phyloP scores from a whole-genome alignment of 2,888 invertebrate genomes.

The Hyalella azteca region DNA sequence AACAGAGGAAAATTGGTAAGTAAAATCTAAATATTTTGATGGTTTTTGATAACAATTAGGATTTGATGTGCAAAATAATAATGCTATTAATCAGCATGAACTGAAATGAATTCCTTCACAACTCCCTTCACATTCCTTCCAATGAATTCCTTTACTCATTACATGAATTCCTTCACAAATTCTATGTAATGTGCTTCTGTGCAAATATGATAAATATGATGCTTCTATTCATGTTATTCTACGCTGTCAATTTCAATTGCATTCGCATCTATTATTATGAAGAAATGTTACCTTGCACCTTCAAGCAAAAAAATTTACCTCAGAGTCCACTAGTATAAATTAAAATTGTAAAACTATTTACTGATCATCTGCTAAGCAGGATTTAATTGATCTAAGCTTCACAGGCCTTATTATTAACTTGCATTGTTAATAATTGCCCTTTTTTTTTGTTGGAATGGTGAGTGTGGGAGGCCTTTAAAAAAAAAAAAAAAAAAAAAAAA shows the following conservation, averaged over 20 bases:
- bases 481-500: neutral
- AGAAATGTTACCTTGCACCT: too few species aligned
- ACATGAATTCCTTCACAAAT: too few species aligned
- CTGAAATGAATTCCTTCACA: neutral
- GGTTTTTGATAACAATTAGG: neutral
- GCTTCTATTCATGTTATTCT: too few species aligned
- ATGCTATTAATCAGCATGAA: neutral
- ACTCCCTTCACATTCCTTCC: neutral
- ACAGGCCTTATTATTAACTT: neutral
- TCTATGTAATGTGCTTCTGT: too few species aligned
- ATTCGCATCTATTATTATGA: too few species aligned
- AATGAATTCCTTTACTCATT: neutral
- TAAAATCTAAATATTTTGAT: neutral
- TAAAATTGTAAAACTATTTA: neutral
- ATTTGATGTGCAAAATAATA: too few species aligned
- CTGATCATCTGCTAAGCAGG: neutral
- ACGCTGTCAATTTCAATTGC: too few species aligned
- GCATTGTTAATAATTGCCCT: neutral
- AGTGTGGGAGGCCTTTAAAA: neutral
- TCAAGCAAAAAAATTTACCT: too few species aligned
- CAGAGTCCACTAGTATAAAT: neutral
- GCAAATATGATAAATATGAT: too few species aligned
- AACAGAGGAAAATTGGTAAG: neutral
- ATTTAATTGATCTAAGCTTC: neutral
- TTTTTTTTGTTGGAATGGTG: neutral